Conservation (phyloP, 2,113 vertebrate species). For the Miniopterus natalensis region DNA sequence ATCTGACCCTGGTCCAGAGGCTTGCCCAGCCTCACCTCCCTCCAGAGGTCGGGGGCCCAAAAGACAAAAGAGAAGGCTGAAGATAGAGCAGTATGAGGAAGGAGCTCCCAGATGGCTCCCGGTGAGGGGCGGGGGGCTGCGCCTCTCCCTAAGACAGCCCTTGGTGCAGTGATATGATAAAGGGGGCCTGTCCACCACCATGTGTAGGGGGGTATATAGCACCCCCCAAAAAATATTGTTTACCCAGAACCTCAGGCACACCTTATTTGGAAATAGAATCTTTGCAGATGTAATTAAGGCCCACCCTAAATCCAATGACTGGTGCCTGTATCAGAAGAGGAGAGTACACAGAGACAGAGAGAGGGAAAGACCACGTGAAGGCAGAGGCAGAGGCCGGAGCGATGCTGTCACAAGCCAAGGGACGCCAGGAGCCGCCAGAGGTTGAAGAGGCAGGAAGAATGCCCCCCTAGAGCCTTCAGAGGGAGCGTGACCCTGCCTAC, state of each 20-base stretch:
- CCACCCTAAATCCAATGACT: not conserved
- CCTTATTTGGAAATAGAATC: not conserved
- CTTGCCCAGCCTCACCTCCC: not conserved
- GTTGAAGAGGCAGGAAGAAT: not conserved
- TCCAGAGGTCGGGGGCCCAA: not conserved
- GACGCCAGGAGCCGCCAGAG: not conserved
- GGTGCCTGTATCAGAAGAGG: not conserved
- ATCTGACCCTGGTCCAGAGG: not conserved
- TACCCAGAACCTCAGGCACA: not conserved
- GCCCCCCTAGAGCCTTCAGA: not conserved
- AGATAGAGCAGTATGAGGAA: rapidly evolving
- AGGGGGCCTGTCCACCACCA: not conserved
- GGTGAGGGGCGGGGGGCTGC: too few species aligned
- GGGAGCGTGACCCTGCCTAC: not conserved
- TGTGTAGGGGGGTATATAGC: too few species aligned
- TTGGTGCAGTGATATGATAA: not conserved
- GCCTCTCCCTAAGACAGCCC: not conserved
- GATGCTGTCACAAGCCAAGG: not conserved
- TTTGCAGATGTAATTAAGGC: not conserved
- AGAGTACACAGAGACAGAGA: rapidly evolving
- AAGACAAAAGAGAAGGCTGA: not conserved
- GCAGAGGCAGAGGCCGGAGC: rapidly evolving
- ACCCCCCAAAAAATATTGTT: not conserved
- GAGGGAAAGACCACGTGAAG: not conserved
- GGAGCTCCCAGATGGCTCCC: not conserved